phyloP scores from a whole-genome alignment of 2,888 invertebrate species.

The Chrysotoxum bicinctum region DNA sequence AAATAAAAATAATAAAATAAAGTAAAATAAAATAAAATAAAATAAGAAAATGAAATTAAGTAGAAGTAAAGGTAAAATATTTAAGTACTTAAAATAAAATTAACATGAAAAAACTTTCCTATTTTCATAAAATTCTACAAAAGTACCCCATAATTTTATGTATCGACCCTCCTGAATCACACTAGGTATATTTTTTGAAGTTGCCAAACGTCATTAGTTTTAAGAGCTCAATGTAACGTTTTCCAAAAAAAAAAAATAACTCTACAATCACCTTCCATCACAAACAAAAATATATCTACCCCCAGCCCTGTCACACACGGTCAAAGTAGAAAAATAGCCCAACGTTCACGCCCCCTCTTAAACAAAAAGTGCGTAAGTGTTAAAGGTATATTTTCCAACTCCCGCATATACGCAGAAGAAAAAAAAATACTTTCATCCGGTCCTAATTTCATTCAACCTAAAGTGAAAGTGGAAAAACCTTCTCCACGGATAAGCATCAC shows the following conservation, averaged over 20 bases:
- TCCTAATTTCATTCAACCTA: slow-evolving; percentile 54
- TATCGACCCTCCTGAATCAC: too few species aligned
- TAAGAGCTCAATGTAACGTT: neutral
- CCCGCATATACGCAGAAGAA: slow-evolving; percentile 17
- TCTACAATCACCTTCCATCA: neutral
- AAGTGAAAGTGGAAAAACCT: slow-evolving; percentile 67
- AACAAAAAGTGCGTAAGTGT: slow-evolving; percentile 33
- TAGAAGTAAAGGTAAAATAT: too few species aligned
- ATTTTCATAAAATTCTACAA: too few species aligned
- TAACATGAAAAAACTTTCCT: too few species aligned
- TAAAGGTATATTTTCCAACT: slow-evolving; percentile 31
- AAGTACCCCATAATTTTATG: neutral
- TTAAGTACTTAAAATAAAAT: too few species aligned
- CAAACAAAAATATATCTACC: neutral
- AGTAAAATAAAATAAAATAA: too few species aligned
- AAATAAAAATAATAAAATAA: too few species aligned
- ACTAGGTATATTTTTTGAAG: neutral
- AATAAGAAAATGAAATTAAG: too few species aligned
- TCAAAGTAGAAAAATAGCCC: slow-evolving; percentile 54
- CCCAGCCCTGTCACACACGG: slow-evolving; percentile 3
- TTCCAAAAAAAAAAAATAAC: neutral
- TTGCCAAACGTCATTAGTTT: slow-evolving; percentile 7
- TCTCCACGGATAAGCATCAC: slow-evolving; percentile 65
- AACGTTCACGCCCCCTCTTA: slow-evolving; percentile 37
- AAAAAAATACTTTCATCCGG: slow-evolving; percentile 42